Percentiles rank a stretch among this genome's conserved stretches.
phyloP scores from a whole-genome alignment of 92 coral and sea anemone species.

The Epizoanthus ramosus region DNA sequence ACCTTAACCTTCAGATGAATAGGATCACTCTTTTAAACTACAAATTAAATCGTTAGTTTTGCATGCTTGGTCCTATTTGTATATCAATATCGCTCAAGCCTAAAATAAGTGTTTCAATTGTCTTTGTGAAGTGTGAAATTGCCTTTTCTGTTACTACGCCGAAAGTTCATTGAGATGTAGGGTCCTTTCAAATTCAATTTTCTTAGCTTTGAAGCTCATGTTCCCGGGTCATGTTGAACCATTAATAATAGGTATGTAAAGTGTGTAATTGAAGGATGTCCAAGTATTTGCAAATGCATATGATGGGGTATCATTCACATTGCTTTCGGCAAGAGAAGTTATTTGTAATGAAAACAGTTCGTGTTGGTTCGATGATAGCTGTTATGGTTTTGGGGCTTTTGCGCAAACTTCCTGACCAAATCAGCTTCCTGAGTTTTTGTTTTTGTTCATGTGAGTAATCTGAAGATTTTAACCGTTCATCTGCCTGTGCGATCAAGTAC shows the following conservation, averaged over 20 bases:
- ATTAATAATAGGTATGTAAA: not conserved
- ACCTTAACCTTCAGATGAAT: conserved; percentile 34
- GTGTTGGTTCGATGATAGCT: conserved; percentile 15
- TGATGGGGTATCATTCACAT: not conserved
- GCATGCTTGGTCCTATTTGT: conserved; percentile 12
- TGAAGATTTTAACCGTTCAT: not conserved
- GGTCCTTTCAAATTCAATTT: not conserved
- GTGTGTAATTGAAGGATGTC: not conserved
- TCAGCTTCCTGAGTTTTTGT: conserved; percentile 32
- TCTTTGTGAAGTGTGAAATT: conserved; percentile 31
- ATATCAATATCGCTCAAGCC: conserved; percentile 16
- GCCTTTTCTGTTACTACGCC: not conserved
- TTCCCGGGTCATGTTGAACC: too few species aligned
- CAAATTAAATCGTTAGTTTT: conserved; percentile 10
- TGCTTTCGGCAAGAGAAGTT: not conserved
- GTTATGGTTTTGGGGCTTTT: not conserved
- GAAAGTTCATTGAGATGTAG: not conserved
- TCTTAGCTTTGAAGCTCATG: not conserved
- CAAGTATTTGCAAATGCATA: too few species aligned
- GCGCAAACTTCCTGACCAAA: conserved; percentile 32
- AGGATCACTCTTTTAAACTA: conserved; percentile 34
- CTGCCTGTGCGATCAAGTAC: conserved; percentile 31
- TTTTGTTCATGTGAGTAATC: not conserved
- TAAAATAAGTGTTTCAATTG: conserved; percentile 36
- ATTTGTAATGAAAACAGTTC: conserved; percentile 35